A percentile compares a stretch with the other conserved stretches of the same genome.
Evolutionary conservation across 2,797 vertebrate species (phyloP).

Genomic region (Muscicapa striata): DNA sequence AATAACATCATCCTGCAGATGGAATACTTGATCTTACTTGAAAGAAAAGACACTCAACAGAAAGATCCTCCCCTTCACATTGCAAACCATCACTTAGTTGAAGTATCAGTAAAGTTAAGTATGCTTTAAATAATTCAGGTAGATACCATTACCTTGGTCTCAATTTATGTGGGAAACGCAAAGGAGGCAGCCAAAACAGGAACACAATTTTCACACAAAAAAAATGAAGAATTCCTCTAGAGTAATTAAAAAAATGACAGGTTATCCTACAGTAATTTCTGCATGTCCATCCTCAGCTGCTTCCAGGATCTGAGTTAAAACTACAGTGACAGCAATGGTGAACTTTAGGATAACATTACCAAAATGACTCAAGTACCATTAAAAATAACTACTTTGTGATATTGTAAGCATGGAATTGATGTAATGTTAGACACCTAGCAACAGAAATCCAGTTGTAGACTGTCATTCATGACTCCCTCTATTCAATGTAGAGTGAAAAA

Average conservation of each 20-base stretch:
- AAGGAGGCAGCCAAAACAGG: background rate
- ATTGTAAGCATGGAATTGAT: background rate
- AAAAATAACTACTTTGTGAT: background rate
- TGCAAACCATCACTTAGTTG: conserved; percentile 11
- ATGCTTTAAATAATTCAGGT: conserved; percentile 35
- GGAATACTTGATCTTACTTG: conserved; percentile 10
- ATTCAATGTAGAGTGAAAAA: background rate
- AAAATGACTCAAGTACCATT: background rate
- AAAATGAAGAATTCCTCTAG: background rate
- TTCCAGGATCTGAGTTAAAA: background rate
- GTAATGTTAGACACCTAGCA: background rate
- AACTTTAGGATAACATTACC: background rate
- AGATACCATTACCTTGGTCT: conserved; percentile 17
- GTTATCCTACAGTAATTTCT: background rate
- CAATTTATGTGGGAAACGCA: background rate
- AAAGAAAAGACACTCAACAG: background rate
- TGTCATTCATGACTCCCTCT: background rate
- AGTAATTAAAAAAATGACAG: background rate
- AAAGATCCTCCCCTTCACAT: background rate
- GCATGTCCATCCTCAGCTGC: background rate
- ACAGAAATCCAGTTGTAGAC: background rate
- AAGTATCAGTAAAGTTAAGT: conserved; percentile 20
- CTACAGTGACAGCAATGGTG: background rate
- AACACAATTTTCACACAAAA: background rate
- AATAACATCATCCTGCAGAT: background rate